Evolutionary conservation across 92 coral and sea anemone species (phyloP), one percentile per base, ranked within the genome.

Genomic region (Umimayanthus kanabou): DNA sequence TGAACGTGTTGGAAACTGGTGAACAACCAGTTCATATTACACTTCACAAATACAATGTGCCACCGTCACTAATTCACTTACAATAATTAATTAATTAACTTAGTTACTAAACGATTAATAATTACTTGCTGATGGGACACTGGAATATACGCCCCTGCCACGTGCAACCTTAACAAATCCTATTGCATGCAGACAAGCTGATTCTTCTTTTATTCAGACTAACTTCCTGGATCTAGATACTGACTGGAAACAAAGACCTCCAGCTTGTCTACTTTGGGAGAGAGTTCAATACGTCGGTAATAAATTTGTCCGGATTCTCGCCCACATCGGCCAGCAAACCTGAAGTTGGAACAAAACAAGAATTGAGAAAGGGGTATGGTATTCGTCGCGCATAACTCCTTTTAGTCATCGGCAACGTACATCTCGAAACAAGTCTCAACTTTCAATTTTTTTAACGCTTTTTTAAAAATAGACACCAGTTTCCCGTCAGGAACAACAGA

Each of bases 281-380:
- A 45, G 89, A 86, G 16, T 80, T 81, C 43, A 93, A 84, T 5
- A 81, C 61, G 30, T 93, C 96, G 9, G 90, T 47, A 77, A 93
- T 89, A 61, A 93, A 91, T 26, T 77, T 89, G 79, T 91, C 96
- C 3, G 96, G 94, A 15, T 91, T 84, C 49, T 92, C 91, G 87
- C 87, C 87, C 45, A 93, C 84, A 71, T 87, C 94, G 50, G 91
- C 64, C 73, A 93, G 84, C 67, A 93, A 42, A 4, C 81, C 96
- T 93, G 91, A 10, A 91, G 86, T 71, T 65, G 42, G 74, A 83
- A 6, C 55, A 69, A 81, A n/a, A 53, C 4, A n/a, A 47, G 15
- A 82, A 65, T 45, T 23, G 8, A 42, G 15, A 7, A 26, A 11
- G 8, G 42, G 28, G 13, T 3, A 29, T 29, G 28, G 15, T 30